Conservation (phyloP, 2,797 vertebrate species). For the Sebastes diploproa region DNA sequence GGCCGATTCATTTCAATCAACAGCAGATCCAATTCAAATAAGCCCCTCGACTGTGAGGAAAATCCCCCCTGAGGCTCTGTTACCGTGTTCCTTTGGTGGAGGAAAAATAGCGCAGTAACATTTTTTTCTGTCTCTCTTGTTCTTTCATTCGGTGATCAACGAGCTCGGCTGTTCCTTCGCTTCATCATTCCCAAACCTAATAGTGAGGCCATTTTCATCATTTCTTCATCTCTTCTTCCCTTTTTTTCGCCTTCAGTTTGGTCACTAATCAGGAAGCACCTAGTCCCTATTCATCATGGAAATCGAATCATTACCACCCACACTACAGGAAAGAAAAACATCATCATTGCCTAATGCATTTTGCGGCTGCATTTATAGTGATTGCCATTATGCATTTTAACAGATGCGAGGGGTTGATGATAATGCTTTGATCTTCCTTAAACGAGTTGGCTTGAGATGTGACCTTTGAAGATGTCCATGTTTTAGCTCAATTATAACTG, state of each 20-base stretch:
- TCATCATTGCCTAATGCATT: constrained; percentile 77
- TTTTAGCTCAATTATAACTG: background rate
- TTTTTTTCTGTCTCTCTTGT: constrained; percentile 21
- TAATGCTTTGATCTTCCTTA: constrained; percentile 72
- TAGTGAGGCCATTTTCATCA: constrained; percentile 58
- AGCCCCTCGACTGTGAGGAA: constrained; percentile 66
- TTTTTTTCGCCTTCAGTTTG: constrained; percentile 51
- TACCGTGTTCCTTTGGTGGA: constrained; percentile 51
- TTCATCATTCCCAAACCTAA: constrained; percentile 57
- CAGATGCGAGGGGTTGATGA: constrained; percentile 66
- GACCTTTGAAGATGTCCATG: constrained; percentile 37
- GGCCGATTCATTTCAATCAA: constrained; percentile 80
- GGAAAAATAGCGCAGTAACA: constrained; percentile 42
- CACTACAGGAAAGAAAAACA: constrained; percentile 84
- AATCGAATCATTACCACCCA: constrained; percentile 87
- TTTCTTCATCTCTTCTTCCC: constrained; percentile 44
- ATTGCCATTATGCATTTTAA: constrained; percentile 65
- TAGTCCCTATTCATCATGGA: constrained; percentile 73
- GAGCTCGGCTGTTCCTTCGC: constrained; percentile 20
- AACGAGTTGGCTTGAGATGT: constrained; percentile 40
- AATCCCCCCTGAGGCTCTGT: constrained; percentile 66
- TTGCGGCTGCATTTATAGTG: constrained; percentile 62
- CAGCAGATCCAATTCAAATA: constrained; percentile 81
- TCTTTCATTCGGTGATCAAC: constrained; percentile 43
- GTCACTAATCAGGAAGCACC: constrained; percentile 83